Percentiles rank a stretch among this genome's conserved stretches.
These are phyloP conservation scores for Zapus hudsonius DNA, from an alignment of 2,113 vertebrate species.

Conservation along the genomic window DNA sequence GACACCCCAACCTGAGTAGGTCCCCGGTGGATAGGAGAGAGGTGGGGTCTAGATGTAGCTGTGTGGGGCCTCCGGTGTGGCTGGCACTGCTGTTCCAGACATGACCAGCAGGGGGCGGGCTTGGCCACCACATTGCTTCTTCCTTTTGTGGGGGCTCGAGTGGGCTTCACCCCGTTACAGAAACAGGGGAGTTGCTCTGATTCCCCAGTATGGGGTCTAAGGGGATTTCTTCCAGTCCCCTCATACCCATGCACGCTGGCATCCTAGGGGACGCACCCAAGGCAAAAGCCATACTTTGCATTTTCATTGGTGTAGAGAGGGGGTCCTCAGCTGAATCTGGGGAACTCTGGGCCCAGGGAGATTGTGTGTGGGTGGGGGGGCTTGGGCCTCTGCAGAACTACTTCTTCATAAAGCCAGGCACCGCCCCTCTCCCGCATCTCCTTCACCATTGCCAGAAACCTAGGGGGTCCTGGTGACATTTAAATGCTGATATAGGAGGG, in stretches of 20 bases:
- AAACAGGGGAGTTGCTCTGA: not conserved
- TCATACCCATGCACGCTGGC: no score
- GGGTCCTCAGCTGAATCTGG: not conserved
- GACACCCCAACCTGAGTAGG: not conserved
- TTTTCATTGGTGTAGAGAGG: not conserved
- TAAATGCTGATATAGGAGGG: not conserved
- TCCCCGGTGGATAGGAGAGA: not conserved
- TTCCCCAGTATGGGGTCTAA: not conserved
- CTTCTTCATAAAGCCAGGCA: not conserved
- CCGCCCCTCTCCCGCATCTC: not conserved
- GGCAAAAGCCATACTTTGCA: not conserved
- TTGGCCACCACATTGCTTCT: slow-evolving; percentile 72
- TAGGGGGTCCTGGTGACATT: not conserved
- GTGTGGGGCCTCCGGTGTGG: not conserved
- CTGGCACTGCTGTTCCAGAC: slow-evolving; percentile 43
- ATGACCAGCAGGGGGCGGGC: slow-evolving; percentile 78
- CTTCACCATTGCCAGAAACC: not conserved
- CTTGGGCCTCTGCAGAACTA: not conserved
- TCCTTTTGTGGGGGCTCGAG: not conserved
- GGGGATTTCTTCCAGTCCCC: not conserved
- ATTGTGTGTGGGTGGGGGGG: not conserved
- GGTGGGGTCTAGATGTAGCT: not conserved
- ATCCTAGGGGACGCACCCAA: not conserved
- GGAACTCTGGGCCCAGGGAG: not conserved
- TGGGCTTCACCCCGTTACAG: not conserved